These are phyloP conservation scores for Bovichtus diacanthus DNA, from an alignment of 2,797 vertebrate genomes.

Conservation along the genomic window DNA sequence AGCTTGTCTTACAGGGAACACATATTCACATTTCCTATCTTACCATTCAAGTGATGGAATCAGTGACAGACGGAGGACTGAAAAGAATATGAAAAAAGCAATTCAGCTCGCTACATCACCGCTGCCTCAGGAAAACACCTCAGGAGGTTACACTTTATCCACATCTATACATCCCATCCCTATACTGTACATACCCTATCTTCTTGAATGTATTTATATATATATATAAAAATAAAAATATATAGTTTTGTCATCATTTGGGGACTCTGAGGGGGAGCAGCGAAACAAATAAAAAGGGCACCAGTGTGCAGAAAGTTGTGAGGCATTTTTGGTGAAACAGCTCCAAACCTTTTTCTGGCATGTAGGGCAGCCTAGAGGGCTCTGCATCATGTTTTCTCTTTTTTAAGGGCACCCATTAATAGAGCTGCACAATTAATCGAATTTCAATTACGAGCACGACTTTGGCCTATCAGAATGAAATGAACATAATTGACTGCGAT, in stretches of 20 bases:
- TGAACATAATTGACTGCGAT: too few relatives aligned
- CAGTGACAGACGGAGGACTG: neutral
- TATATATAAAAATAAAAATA: too few relatives aligned
- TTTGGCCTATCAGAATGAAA: too few relatives aligned
- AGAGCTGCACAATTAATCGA: too few relatives aligned
- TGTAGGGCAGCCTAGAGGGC: neutral
- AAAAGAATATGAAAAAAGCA: constrained; percentile 11
- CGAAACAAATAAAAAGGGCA: too few relatives aligned
- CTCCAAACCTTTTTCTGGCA: neutral
- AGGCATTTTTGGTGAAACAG: neutral
- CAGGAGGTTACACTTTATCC: constrained; percentile 2
- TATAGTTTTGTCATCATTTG: too few relatives aligned
- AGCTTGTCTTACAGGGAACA: constrained; percentile 25
- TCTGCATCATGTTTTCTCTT: neutral
- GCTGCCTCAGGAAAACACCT: neutral
- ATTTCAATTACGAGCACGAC: too few relatives aligned
- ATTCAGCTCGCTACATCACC: constrained; percentile 7
- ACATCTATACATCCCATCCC: neutral
- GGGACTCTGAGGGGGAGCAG: too few relatives aligned
- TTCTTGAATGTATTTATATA: too few relatives aligned
- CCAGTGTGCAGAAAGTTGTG: neutral
- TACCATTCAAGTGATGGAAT: constrained; percentile 48
- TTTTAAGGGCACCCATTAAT: neutral
- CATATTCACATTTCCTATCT: constrained; percentile 18
- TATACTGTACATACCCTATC: neutral